Conservation (phyloP, 2,797 vertebrate species). For the Tragelaphus oryx region DNA sequence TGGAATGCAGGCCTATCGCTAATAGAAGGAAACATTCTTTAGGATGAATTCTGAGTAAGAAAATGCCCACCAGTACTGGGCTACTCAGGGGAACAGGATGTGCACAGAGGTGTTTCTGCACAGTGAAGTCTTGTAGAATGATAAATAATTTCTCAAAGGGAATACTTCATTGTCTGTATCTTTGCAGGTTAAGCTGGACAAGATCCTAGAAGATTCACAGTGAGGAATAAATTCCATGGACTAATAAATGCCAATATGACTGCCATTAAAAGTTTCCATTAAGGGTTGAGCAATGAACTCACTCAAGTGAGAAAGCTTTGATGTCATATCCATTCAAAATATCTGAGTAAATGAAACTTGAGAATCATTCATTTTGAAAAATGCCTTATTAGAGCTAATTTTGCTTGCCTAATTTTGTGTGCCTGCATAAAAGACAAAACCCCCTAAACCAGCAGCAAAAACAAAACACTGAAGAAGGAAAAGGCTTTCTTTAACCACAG, state of each 20-base stretch:
- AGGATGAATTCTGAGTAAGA: not conserved
- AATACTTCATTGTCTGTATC: slow-evolving; percentile 19
- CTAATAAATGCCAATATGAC: slow-evolving; percentile 38
- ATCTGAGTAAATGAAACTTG: slow-evolving; percentile 44
- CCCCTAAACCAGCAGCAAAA: slow-evolving; percentile 56
- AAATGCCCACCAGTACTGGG: not conserved
- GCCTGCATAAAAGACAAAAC: slow-evolving; percentile 63
- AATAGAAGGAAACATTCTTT: not conserved
- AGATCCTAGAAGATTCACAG: slow-evolving; percentile 8
- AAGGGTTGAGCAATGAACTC: slow-evolving; percentile 54
- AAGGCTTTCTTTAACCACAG: not conserved
- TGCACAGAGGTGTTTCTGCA: not conserved
- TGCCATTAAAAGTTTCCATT: slow-evolving; percentile 61
- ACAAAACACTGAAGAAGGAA: slow-evolving; percentile 50
- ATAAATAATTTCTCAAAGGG: slow-evolving; percentile 33
- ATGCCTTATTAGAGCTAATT: slow-evolving; percentile 67
- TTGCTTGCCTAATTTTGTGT: slow-evolving; percentile 46
- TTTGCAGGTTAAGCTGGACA: slow-evolving; percentile 54
- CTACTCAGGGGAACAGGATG: not conserved
- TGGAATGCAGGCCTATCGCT: not conserved
- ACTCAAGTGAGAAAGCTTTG: slow-evolving; percentile 48
- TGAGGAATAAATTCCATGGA: slow-evolving; percentile 46
- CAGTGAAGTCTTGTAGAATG: not conserved
- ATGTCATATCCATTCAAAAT: slow-evolving; percentile 62
- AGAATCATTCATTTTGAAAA: slow-evolving; percentile 73